Evolutionary conservation across 2,113 vertebrate species (phyloP), one percentile per base, ranked within the genome.

Genomic region (Coptodon rendalli): DNA sequence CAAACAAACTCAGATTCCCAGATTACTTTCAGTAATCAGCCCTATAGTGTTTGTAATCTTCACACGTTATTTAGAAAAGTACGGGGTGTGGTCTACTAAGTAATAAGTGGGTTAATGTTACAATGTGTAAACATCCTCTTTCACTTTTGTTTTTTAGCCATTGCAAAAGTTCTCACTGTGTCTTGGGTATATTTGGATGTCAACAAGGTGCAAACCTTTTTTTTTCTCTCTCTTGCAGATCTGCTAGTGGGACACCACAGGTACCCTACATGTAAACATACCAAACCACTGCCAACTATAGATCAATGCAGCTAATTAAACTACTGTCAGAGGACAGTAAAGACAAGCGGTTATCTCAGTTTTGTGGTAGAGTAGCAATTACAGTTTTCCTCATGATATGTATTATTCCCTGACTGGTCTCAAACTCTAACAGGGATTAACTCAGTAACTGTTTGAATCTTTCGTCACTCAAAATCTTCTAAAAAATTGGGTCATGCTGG

Each of bases 101-200:
- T 57, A 31, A 80, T 38, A 66, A 78, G 17, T 88, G 53, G 68
- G 82, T 81, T 66, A 83, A 45, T 88, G 66, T 84, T 45, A 63
- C 78, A 84, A 68, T 68, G 34, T 53, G 66, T 84, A 86, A 76
- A 76, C 71, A 76, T 76, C 71, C 43, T 83, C 34, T 89, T 91
- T 92, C 83, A 63, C 63, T 92, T 89, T 87, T 82, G 81, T 8
- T 89, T 91, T 78, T 78, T 78, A 52, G 27, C 73, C 45, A 78
- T 17, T 89, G 61, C 8, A 85, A 19, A 36, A 34, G 16, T 5
- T 80, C 11, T 16, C 36, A n/a, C 31, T 31, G 24, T 48, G 40
- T 82, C 52, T 87, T 6, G 17, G 38, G 13, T 78, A 27, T 22
- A 40, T 83, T 17, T 82, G 3, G 17, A 87, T 54, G 34, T 85